Evolutionary conservation across 2,797 vertebrate species (phyloP), one percentile per base, ranked within the genome.

Genomic region (Lophotriccus pileatus): DNA sequence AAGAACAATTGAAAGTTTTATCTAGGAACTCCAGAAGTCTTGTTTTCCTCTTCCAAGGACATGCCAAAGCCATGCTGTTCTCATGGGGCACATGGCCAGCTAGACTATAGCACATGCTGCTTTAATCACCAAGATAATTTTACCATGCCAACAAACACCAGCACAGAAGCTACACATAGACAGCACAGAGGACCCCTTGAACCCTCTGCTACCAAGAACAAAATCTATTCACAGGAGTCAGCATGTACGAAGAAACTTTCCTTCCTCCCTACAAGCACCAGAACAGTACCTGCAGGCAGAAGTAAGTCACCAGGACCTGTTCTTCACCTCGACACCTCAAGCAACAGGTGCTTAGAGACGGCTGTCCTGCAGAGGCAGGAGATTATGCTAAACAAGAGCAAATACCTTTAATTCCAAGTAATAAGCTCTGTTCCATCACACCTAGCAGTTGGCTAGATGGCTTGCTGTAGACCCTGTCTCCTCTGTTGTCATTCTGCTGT

Each of bases 391-490:
- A 85, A 80, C 22, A 46, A 39, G 39, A 74, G 27, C 5, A 28
- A 21, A 22, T n/a, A 69, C 52, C 47, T 86, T 41, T 84, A 84
- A 87, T 64, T 84, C 70, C 32, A 60, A 67, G 37, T 28, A 87
- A 84, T 52, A 70, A 87, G 14, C 24, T 46, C n/a, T 74, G 44
- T 84, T 77, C 69, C 63, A 83, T 60, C 59, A 46, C 2, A 5
- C 12, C 76, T 72, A 21, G 32, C 49, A 36, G 15, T 20, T n/a
- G 28, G 46, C 37, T 59, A 53, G 34, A 32, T 74, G 72, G 32
- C 39, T 81, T 78, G 52, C 63, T 9, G 0, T 24, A 74, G 56
- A 53, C 44, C 32, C 52, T 46, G 14, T 50, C 53, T 70, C 37
- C 37, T 82, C 59, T 68, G 28, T 6, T 43, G 56, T 76, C 44